Conservation (phyloP, 2,113 vertebrate species). For the Seriola rivoliana region DNA sequence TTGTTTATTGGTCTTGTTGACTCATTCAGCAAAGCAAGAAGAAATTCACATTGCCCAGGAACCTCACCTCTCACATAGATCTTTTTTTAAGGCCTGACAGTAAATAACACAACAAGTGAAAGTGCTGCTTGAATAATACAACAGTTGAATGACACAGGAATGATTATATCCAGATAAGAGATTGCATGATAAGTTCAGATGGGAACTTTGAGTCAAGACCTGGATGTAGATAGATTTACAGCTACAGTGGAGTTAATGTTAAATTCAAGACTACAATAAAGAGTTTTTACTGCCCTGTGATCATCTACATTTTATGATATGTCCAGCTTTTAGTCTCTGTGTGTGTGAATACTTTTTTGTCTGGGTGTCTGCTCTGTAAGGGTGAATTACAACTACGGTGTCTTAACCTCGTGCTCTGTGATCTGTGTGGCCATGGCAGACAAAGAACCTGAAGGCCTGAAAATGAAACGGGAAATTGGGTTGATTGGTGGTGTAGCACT, state of each 20-base stretch:
- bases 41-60: no score
- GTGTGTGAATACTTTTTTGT: not conserved
- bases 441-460: constrained; percentile 32
- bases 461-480: constrained; percentile 73
- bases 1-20: no score
- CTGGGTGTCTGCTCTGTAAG: not conserved
- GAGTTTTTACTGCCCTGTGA: not conserved
- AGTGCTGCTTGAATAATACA: not conserved
- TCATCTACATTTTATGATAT: no score
- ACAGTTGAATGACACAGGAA: no score
- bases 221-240: constrained; percentile 5
- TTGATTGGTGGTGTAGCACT: constrained; percentile 84
- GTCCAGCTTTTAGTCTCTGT: no score
- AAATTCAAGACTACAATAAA: not conserved
- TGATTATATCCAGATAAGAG: not conserved
- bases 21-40: no score
- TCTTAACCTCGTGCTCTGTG: not conserved
- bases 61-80: no score
- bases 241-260: not conserved
- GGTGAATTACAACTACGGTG: not conserved
- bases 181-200: not conserved
- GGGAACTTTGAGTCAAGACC: not conserved
- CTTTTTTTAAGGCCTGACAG: not conserved
- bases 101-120: not conserved
- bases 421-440: constrained; percentile 25